Percentiles rank a stretch among this genome's conserved stretches.
Evolutionary conservation across 1,140 invertebrate genomes (phyloP).

Genomic region (Aphaenogaster ashmeadi): DNA sequence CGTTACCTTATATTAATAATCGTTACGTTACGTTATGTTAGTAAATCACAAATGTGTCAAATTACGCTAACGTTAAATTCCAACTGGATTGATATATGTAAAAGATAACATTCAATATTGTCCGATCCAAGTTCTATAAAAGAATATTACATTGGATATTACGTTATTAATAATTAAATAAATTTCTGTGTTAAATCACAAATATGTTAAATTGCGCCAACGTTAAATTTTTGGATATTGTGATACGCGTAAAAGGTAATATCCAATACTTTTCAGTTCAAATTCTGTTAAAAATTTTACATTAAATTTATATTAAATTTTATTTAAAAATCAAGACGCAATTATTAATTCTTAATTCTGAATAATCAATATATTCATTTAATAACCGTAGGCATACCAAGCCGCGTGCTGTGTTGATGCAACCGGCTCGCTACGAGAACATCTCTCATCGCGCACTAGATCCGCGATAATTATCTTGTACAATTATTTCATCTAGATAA

Average conservation of each 20-base stretch:
- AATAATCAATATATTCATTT: background rate
- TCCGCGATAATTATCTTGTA: constrained; percentile 40
- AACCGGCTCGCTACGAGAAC: constrained; percentile 1
- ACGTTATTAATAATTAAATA: constrained; percentile 5
- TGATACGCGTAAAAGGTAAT: background rate
- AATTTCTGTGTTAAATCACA: background rate
- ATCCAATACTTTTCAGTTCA: background rate
- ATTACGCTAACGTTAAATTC: background rate
- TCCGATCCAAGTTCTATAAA: background rate
- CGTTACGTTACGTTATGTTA: background rate
- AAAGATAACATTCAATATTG: background rate
- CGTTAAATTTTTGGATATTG: background rate
- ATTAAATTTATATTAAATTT: background rate
- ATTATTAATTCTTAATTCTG: constrained; percentile 5
- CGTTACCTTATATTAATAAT: background rate
- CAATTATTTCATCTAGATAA: constrained; percentile 58
- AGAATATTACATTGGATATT: background rate
- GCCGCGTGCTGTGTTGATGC: background rate
- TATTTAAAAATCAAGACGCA: background rate
- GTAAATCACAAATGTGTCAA: background rate
- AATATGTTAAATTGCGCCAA: background rate
- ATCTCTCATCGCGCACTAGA: constrained; percentile 34
- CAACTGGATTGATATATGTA: background rate
- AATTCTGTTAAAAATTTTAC: background rate
- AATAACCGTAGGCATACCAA: background rate